Conservation (phyloP, 2,113 vertebrate genomes). For the Leuciscus idus region DNA sequence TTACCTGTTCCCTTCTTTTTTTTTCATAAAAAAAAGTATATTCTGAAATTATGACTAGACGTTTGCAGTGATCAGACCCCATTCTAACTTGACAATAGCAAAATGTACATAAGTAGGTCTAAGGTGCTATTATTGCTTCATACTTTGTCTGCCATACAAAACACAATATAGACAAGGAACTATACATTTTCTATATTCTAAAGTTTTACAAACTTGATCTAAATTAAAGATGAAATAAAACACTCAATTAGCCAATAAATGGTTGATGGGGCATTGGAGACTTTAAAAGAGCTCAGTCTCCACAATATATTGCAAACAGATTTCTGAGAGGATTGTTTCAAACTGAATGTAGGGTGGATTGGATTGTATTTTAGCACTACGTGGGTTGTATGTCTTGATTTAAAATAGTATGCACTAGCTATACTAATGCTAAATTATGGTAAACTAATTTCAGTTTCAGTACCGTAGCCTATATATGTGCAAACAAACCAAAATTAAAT, state of each 20-base stretch:
- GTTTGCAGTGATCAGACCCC: neutral
- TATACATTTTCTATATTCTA: too few species aligned
- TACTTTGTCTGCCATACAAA: neutral
- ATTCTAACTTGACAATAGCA: neutral
- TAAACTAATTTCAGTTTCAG: neutral
- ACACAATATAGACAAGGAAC: too few species aligned
- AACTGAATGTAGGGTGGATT: neutral
- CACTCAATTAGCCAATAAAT: neutral
- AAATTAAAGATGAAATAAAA: too few species aligned
- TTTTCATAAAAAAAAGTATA: neutral
- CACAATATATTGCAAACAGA: neutral
- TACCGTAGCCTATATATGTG: neutral
- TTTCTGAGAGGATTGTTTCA: neutral
- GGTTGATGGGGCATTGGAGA: neutral
- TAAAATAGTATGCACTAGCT: neutral
- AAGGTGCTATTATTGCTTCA: neutral
- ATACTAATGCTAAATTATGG: neutral
- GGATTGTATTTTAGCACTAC: neutral
- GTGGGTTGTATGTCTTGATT: neutral
- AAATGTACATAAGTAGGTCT: neutral
- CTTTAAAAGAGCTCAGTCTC: neutral
- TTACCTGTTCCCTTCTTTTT: neutral
- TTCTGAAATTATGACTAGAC: neutral
- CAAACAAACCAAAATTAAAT: neutral
- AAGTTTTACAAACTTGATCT: too few species aligned